Base-by-base conservation (phyloP, 2,797 vertebrate genomes). In the Bovichtus diacanthus region DNA sequence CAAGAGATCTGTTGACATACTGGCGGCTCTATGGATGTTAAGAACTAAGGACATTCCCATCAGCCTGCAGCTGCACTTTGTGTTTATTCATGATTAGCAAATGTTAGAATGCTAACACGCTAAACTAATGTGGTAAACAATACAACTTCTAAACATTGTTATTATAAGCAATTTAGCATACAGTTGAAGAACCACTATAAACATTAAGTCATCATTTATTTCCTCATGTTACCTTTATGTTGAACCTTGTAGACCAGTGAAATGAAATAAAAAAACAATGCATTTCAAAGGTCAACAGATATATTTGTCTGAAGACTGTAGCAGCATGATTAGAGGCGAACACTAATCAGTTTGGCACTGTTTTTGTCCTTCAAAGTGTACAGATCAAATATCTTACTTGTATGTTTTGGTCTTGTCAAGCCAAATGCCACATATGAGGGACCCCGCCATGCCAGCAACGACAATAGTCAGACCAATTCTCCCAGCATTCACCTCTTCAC, bases 391-490 rank as follows among this genome's bases (percentile, higher is more conserved):
- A 23, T 93, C 97, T 96, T 95, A 99, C 98, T 97, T 99, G 96
- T 98, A 99, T 12, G 96, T 96, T 95, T 98, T 99, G 70, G 97
- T 97, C 90, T 92, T 97, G 92, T 99, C 98, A 93, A 99, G 93
- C 97, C 98, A 99, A 88, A 99, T 87, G 73, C 98, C 98, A 34
- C 96, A 96, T 87, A 99, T 91, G 83, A 99, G 92, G 27, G 98
- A 97, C 18, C 98, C 98, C 36, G 74, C 87, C 96, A 99, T 98
- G 51, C 98, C 98, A 2, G 97, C 93, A 5, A 98, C 90, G 77
- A 99, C 55, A 49, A 99, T 96, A 47, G 97, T 99, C 86, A 99
- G 94, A 60, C 98, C 98, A 46, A 99, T 99, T 87, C 98, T 96
- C 77, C 98, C 98, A 93, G 97, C 98, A 77, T 98, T 99, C 90